Evolutionary conservation across 2,113 vertebrate genomes (phyloP).

Genomic region (Equus przewalskii): DNA sequence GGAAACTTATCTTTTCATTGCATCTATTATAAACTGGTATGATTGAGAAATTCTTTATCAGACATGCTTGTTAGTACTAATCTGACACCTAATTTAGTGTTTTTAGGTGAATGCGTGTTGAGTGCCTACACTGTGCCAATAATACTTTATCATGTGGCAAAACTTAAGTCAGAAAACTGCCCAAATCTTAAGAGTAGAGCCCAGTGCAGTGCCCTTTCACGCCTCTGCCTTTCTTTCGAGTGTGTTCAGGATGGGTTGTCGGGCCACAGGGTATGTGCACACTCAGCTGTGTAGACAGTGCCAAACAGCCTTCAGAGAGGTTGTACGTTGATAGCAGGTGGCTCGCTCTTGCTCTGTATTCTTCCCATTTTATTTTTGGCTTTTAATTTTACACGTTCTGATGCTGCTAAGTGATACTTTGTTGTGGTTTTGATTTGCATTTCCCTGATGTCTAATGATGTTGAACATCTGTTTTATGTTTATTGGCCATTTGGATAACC

Average conservation of each 20-base stretch:
- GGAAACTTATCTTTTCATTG: conserved; percentile 28
- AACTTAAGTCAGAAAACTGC: neutral
- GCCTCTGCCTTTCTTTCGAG: neutral
- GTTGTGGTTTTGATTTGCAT: neutral
- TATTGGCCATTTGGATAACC: neutral
- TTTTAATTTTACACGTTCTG: conserved; percentile 41
- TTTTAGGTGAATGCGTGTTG: conserved; percentile 27
- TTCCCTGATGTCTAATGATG: neutral
- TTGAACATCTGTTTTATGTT: neutral
- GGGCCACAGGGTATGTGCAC: neutral
- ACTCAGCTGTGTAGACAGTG: neutral
- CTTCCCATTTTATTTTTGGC: neutral
- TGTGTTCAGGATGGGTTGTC: neutral
- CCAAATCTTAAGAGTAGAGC: neutral
- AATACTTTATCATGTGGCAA: neutral
- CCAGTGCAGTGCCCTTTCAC: neutral
- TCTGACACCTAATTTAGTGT: neutral
- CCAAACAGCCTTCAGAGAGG: neutral
- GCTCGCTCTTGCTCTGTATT: neutral
- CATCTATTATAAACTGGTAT: neutral
- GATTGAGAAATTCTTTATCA: neutral
- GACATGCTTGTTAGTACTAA: neutral
- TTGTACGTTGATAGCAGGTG: neutral
- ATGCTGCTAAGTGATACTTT: neutral
- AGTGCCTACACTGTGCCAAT: neutral